Base-by-base conservation (phyloP, 2,113 vertebrate genomes). In the Boleophthalmus pectinirostris region DNA sequence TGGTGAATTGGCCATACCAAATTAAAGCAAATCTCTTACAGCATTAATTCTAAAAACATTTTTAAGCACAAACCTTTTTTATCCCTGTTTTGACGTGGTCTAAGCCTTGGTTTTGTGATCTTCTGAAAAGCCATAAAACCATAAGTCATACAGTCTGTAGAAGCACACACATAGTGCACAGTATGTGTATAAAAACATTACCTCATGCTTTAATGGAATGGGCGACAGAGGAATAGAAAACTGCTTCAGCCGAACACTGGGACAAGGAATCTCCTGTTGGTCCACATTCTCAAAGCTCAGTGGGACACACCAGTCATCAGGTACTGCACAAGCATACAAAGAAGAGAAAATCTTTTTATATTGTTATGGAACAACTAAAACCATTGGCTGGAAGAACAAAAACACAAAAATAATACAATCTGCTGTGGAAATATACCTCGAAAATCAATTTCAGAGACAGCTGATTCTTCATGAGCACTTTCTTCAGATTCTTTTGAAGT, bases 221-320 rank as follows among this genome's bases (percentile, higher is more conserved):
- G 68, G 85, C 15, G 10, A 73, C n/a, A 91, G 79, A 47, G 83
- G 73, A 58, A 91, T 90, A n/a, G 73, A 85, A 1, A 90, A 67
- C 0, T 15, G n/a, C 0, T 82, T 82, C 47, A 88, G 79, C 67
- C 58, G 67, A 2, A 89, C 18, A 18, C 82, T 85, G 25, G 87
- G 85, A 73, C 75, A 86, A 0, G 0, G 8, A 1, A 64, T 43
- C 0, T 88, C 79, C 46, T 61, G 68, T 14, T 72, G 87, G 14
- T 20, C 18, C 45, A 25, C 0, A 0, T 23, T 61, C 43, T 91
- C 85, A 1, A 8, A 69, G 63, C 72, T 75, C 45, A 91, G 57
- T 2, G 90, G 88, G 53, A 85, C 83, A 80, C 90, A 90, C 87
- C 89, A 90, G 64, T 91, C 87, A 25, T 82, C 84, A 23, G 90